Conservation (phyloP, 2,797 vertebrate genomes). For the Amniataba percoides region DNA sequence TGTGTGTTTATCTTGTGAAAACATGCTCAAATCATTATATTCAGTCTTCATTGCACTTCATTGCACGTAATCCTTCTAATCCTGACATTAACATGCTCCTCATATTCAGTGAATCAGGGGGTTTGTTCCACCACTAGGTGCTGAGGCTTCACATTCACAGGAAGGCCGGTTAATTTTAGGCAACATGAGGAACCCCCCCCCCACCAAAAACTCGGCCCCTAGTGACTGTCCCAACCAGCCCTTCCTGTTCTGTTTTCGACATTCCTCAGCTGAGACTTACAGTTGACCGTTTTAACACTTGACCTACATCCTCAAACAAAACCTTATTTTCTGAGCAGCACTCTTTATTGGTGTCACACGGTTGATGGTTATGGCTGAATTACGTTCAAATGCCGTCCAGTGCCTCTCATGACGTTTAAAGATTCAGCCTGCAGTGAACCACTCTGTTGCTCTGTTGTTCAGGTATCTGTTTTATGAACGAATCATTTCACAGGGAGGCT, state of each 20-base stretch:
- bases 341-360: not conserved
- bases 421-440: not conserved
- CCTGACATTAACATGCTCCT: not conserved
- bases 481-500: not conserved
- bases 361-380: not conserved
- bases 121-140: slow-evolving; percentile 5
- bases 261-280: not conserved
- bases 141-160: not conserved
- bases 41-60: not conserved
- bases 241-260: not conserved
- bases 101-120: not conserved
- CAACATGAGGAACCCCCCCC: no score
- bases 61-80: no score
- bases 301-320: not conserved
- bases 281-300: not conserved
- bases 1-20: not conserved
- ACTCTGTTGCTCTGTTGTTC: not conserved
- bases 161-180: no score
- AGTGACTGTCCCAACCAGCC: no score
- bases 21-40: not conserved
- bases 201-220: not conserved
- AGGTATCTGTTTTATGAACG: not conserved
- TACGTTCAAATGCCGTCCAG: not conserved
- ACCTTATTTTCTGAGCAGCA: not conserved
- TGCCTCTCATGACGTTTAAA: not conserved